Conservation (phyloP, 2,888 invertebrate genomes). For the Drosophila mimica region DNA sequence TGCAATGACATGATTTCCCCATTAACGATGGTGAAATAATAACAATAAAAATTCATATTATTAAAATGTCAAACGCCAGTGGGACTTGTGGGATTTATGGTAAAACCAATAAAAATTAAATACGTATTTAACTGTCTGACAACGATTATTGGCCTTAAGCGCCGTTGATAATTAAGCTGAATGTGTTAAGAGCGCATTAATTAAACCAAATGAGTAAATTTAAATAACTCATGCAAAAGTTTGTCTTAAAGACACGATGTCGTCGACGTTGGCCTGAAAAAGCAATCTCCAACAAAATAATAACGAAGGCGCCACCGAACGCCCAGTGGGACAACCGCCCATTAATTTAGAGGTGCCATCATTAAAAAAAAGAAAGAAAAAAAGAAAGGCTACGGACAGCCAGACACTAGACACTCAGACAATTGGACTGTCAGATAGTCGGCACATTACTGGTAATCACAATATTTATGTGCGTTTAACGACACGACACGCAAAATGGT, state of each 20-base stretch:
- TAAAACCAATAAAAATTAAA: slow-evolving; percentile 63
- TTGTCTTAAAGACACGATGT: slow-evolving; percentile 40
- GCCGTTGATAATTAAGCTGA: slow-evolving; percentile 57
- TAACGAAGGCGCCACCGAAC: slow-evolving; percentile 18
- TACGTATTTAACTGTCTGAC: slow-evolving; percentile 52
- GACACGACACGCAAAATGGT: slow-evolving; percentile 73
- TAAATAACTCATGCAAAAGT: slow-evolving; percentile 35
- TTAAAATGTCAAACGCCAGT: slow-evolving; percentile 51
- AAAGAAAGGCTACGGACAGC: slow-evolving; percentile 25
- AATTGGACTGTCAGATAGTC: slow-evolving; percentile 34
- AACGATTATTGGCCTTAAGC: slow-evolving; percentile 62
- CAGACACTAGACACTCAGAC: slow-evolving; percentile 38
- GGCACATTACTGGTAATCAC: slow-evolving; percentile 78
- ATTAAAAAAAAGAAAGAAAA: slow-evolving; percentile 53
- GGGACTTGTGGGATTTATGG: slow-evolving; percentile 61
- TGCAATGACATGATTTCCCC: slow-evolving; percentile 41
- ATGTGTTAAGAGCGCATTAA: slow-evolving; percentile 43
- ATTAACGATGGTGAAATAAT: slow-evolving; percentile 51
- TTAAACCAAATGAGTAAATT: slow-evolving; percentile 46
- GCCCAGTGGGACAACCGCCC: slow-evolving; percentile 23
- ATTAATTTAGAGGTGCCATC: slow-evolving; percentile 36
- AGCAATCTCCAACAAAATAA: slow-evolving; percentile 41
- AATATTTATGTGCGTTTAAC: slow-evolving; percentile 79
- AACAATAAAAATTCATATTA: slow-evolving; percentile 69
- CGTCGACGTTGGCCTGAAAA: slow-evolving; percentile 33